phyloP scores from a whole-genome alignment of 2,797 vertebrate species.

The Semaprochilodus insignis region DNA sequence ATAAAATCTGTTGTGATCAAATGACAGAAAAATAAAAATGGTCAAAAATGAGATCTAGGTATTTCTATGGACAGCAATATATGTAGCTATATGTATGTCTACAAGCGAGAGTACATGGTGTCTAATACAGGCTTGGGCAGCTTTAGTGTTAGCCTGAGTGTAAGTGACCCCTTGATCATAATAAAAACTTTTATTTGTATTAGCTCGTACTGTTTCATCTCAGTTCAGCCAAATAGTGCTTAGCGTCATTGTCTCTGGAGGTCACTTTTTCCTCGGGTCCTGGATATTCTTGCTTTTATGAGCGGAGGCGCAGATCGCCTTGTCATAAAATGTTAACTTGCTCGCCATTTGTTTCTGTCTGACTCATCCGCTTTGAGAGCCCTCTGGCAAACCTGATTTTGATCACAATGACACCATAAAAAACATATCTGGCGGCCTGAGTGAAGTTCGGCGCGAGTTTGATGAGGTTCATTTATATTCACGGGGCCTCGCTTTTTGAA shows the following conservation, averaged over 20 bases:
- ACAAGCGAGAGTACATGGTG: no score
- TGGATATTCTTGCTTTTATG: slow-evolving; percentile 13
- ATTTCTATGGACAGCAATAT: no score
- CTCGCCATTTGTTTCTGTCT: slow-evolving; percentile 35
- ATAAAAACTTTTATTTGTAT: slow-evolving; percentile 16
- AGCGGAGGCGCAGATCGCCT: slow-evolving; percentile 36
- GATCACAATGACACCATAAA: slow-evolving; percentile 49
- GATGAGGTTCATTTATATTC: slow-evolving; percentile 63
- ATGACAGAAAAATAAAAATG: no score
- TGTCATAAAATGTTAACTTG: slow-evolving; percentile 51
- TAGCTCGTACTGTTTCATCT: neutral
- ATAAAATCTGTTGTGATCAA: no score
- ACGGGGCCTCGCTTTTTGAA: slow-evolving; percentile 47
- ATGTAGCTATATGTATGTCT: no score
- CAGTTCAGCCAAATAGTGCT: neutral
- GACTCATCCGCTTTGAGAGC: slow-evolving; percentile 29
- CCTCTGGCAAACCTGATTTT: slow-evolving; percentile 28
- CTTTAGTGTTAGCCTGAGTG: neutral
- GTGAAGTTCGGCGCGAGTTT: slow-evolving; percentile 46
- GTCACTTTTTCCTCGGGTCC: neutral
- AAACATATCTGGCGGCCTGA: slow-evolving; percentile 40
- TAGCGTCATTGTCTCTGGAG: neutral
- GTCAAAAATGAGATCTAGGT: no score
- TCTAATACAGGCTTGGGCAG: neutral
- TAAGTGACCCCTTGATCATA: neutral